phyloP scores from a whole-genome alignment of 2,888 invertebrate genomes.

The Ennomos fuscantarius region DNA sequence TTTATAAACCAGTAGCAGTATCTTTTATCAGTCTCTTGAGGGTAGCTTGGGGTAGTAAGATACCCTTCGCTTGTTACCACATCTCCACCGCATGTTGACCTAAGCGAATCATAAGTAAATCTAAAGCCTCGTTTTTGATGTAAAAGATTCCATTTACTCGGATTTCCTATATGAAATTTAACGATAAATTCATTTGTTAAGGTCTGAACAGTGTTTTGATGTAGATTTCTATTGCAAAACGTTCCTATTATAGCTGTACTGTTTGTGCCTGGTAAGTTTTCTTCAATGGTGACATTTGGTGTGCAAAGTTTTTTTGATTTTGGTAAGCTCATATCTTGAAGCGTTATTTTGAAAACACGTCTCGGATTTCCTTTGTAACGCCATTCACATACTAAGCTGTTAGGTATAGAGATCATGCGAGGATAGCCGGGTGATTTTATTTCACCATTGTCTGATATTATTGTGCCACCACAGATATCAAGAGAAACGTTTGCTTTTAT shows the following conservation, averaged over 20 bases:
- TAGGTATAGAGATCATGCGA: constrained; percentile 72
- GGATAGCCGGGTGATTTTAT: constrained; percentile 90
- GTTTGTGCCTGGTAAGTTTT: constrained; percentile 57
- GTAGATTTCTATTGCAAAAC: constrained; percentile 53
- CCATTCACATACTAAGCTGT: constrained; percentile 89
- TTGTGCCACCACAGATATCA: constrained; percentile 87
- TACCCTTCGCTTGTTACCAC: constrained; percentile 87
- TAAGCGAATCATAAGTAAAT: constrained; percentile 85
- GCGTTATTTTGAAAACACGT: constrained; percentile 54
- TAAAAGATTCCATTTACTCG: constrained; percentile 57
- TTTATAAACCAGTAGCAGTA: constrained; percentile 70
- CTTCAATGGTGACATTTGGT: constrained; percentile 68
- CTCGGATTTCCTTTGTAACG: constrained; percentile 79
- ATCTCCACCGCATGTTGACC: constrained; percentile 87
- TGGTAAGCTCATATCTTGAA: constrained; percentile 59
- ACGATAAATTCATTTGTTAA: constrained; percentile 64
- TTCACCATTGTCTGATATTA: constrained; percentile 84
- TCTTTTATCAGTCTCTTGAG: constrained; percentile 59
- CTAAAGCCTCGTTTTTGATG: constrained; percentile 82
- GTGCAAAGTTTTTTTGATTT: constrained; percentile 61
- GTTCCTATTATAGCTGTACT: constrained; percentile 55
- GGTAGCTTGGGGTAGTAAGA: constrained; percentile 90
- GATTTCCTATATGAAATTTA: constrained; percentile 62
- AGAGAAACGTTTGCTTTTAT: constrained; percentile 89
- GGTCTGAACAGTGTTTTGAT: constrained; percentile 52